These are phyloP conservation scores for Podargus strigoides DNA, from an alignment of 2,797 vertebrate species.

Conservation along the genomic window DNA sequence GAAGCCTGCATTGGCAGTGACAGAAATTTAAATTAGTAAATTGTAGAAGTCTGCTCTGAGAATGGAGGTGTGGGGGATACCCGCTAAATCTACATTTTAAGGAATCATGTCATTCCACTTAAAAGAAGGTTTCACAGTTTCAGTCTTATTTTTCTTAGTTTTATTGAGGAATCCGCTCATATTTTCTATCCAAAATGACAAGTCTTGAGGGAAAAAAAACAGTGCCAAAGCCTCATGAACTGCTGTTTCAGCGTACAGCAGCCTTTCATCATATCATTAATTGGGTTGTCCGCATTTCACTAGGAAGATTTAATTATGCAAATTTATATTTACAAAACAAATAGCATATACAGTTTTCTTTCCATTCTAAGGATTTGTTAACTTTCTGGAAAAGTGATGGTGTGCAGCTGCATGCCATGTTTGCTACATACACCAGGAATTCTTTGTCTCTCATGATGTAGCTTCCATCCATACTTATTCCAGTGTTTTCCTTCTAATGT, in stretches of 20 bases:
- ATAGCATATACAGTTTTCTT: not conserved
- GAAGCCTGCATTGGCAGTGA: not conserved
- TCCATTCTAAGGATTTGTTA: not conserved
- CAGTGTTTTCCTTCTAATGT: not conserved
- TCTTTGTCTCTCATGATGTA: not conserved
- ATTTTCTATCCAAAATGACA: not conserved
- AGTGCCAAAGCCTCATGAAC: not conserved
- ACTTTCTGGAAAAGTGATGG: not conserved
- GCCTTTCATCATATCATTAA: not conserved
- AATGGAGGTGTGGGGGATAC: not conserved
- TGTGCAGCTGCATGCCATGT: not conserved
- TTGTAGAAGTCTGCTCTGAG: not conserved
- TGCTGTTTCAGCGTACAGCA: not conserved
- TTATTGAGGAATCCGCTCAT: not conserved
- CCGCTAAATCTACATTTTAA: not conserved
- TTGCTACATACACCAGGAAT: not conserved
- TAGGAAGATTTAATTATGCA: not conserved
- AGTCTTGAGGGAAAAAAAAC: not conserved
- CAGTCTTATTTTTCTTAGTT: not conserved
- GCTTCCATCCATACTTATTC: not conserved
- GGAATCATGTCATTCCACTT: not conserved
- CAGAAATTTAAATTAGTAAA: not conserved
- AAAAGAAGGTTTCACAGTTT: not conserved
- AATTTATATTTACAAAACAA: not conserved
- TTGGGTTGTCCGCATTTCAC: not conserved